Evolutionary conservation across 2,113 vertebrate species (phyloP), one percentile per base, ranked within the genome.

Genomic region (Alectura lathami): DNA sequence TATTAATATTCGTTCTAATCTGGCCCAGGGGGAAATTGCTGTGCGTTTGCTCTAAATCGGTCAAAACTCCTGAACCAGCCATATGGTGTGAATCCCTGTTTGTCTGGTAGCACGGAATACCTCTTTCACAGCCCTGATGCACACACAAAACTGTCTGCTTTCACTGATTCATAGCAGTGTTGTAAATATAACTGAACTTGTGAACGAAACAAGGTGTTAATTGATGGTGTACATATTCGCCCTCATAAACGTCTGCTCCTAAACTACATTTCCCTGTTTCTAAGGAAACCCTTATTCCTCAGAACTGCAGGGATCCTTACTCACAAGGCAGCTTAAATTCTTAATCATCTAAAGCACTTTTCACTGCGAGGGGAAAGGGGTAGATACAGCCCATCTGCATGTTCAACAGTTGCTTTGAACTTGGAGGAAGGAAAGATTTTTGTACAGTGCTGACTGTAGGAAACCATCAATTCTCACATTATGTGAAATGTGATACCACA

Each of bases 171-270:
- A 4, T 96, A 88, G 88, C 94, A 94, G 95, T 92, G 91, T 95
- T 97, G 96, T 96, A 97, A 97, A 96, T 97, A 96, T 96, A 97
- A 91, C 95, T 96, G 90, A 96, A 96, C 90, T 93, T 94, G 95
- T 87, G 93, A 94, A 91, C 88, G 93, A 96, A 97, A 91, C 93
- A 75, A 74, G 85, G 91, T 96, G 96, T 81, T 96, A 95, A 93
- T 96, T 77, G 73, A 90, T 38, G 83, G 77, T 77, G 70, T 29
- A 83, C 59, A 76, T 85, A 87, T 91, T 76, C 63, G 11, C 89
- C 85, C 96, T 94, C 89, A 76, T 85, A 92, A 96, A 84, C 53
- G 40, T 94, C 89, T 96, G 81, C 87, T 89, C 67, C 83, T 79
- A 85, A 94, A 85, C 88, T 60, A 32, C 88, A 93, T 92, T 69